Base-by-base conservation (phyloP, 2,797 vertebrate species). In the Argyrosomus regius region DNA sequence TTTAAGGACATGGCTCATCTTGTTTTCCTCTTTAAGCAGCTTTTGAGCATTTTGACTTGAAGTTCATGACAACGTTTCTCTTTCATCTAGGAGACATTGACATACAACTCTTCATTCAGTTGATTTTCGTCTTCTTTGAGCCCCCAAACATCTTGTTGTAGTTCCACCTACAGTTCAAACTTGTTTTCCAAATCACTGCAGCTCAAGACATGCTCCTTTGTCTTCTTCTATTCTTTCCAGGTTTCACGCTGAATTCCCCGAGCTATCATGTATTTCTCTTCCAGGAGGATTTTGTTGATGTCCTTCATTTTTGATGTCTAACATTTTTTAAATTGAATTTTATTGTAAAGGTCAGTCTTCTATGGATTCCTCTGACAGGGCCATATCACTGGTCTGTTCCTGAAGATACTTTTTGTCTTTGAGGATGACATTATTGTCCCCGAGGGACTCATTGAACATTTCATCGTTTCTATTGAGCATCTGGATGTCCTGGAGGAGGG, bases 311-410 rank as follows among this genome's bases (percentile, higher is more conserved):
- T 35, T 35, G 35, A 35, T 35, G 35, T 35, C 35, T 5, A 72
- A 46, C 58, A 35, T 35, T 35, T 35, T 35, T 52, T 17, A 54
- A 22, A n/a, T 63, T 71, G 13, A 3, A 72, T 63, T 56, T 65
- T 7, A 59, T n/a, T 60, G 11, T 48, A 50, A 74, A 76, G 57
- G 49, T 83, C 46, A 54, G 53, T 39, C 53, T 31, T 50, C 28
- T 53, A 9, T 43, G 28, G 48, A 35, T 8, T 35, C 35, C 35
- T 35, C 8, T 39, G 35, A 39, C 7, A 39, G 35, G 8, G 35
- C 35, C 35, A 39, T 2, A 39, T 39, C 35, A 8, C 35, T 3
- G 35, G 8, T 8, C 35, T 57, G 58, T 48, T 68, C 35, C 68
- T 46, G 59, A 56, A 46, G 22, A 54, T 35, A 3, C 10, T 8